Evolutionary conservation across 23 tunicate species (phyloP), one percentile per base, ranked within the genome.

Genomic region (Styela clava): DNA sequence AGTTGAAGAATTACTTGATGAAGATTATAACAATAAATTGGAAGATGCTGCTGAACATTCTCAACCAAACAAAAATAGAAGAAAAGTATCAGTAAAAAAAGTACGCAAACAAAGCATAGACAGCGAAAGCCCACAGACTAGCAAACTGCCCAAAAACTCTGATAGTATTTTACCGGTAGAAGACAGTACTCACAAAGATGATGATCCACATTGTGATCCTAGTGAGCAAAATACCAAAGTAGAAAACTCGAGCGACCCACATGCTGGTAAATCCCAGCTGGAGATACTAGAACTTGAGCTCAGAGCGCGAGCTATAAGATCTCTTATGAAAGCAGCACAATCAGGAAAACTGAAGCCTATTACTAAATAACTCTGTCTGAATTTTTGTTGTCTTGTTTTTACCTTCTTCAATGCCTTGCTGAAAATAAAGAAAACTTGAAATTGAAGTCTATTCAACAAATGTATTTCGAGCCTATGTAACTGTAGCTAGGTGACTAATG

Each of bases 301-400:
- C 24, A 82, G 97, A 22, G 97, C 81, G 20, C 77, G 97, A 31
- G 97, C 97, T 32, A 91, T 91, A 24, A 83, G 89, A 36, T 91
- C 97, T 2, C 67, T 91, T 68, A 83, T 86, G 97, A 78, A 79
- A 71, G 90, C 87, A 26, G 81, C 83, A n/a, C 79, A 83, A 33
- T 9, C 85, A 21, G 64, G 81, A 25, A 33, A 36, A 44, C 81
- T 76, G 24, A 76, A 76, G 65, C 27, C 81, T 71, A 16, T 12
- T 27, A 67, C 71, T 18, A 67, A 67, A 29, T 67, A 22, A 29
- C 64, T 21, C 23, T 61, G 64, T 23, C n/a, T 22, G 22, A 21
- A 23, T 23, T 61, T 61, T 61, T 61, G 64, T 61, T 21, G n/a
- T 21, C n/a, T 22, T 22, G n/a, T 0, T 22, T 61, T 61, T 23